Conservation (phyloP, 2,888 invertebrate genomes). For the Troides oblongomaculatus region DNA sequence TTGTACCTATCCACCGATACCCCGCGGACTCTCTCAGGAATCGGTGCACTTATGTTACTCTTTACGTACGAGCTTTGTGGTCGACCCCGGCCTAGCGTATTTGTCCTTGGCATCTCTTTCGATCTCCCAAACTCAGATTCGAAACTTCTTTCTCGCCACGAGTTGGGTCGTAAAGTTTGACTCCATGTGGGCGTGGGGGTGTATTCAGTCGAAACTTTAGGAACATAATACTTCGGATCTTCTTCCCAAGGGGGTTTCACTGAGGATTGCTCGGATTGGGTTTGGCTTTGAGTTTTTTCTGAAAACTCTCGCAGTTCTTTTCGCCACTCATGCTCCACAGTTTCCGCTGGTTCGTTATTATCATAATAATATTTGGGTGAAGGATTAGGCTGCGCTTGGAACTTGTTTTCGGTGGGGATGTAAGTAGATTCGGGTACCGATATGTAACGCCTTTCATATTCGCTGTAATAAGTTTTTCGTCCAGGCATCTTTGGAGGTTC, state of each 20-base stretch:
- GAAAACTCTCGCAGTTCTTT: conserved; percentile 74
- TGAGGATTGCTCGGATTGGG: conserved; percentile 50
- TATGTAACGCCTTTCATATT: conserved; percentile 73
- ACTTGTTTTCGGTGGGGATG: conserved; percentile 66
- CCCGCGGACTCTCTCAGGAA: conserved; percentile 64
- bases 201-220: conserved; percentile 48
- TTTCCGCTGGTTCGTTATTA: conserved; percentile 63
- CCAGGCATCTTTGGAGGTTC: conserved; percentile 60
- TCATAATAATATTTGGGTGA: conserved; percentile 74
- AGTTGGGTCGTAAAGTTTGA: conserved; percentile 69
- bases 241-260: conserved; percentile 71
- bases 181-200: conserved; percentile 72
- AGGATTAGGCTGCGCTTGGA: conserved; percentile 68
- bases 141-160: conserved; percentile 71
- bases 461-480: conserved; percentile 73
- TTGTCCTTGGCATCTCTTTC: conserved; percentile 69
- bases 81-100: conserved; percentile 64
- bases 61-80: conserved; percentile 64
- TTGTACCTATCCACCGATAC: conserved; percentile 75
- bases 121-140: conserved; percentile 66
- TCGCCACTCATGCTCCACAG: conserved; percentile 72
- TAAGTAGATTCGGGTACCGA: conserved; percentile 72
- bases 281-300: conserved; percentile 63
- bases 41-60: conserved; percentile 46
- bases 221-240: conserved; percentile 57